A percentile compares a stretch with the other conserved stretches of the same genome.
Evolutionary conservation across 2,888 invertebrate genomes (phyloP).

Genomic region (Cremastinae sp.): DNA sequence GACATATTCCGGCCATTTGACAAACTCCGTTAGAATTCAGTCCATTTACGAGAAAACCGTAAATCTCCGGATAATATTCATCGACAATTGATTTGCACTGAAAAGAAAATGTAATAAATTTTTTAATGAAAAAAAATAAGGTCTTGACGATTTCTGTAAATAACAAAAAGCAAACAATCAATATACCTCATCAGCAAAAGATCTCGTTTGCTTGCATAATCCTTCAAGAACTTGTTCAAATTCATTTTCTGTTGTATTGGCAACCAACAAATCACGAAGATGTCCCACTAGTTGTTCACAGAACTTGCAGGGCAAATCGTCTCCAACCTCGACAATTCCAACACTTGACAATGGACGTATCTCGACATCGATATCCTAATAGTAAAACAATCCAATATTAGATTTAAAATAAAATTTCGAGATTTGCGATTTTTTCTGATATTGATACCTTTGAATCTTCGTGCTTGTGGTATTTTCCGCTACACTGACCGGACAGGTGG

Average conservation of each 20-base stretch:
- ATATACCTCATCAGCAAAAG: constrained; percentile 85
- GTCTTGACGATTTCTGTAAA: neutral
- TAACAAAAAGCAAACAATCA: neutral
- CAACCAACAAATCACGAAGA: constrained; percentile 88
- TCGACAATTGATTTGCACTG: constrained; percentile 88
- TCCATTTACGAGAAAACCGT: constrained; percentile 85
- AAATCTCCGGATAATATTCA: constrained; percentile 89
- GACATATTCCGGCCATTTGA: constrained; percentile 86
- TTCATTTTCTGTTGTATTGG: constrained; percentile 92
- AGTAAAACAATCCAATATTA: constrained; percentile 11
- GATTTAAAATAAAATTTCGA: neutral
- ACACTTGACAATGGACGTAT: constrained; percentile 83
- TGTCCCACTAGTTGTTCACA: constrained; percentile 92
- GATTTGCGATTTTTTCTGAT: neutral
- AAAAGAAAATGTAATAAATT: constrained; percentile 21
- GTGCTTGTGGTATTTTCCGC: constrained; percentile 85
- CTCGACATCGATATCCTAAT: constrained; percentile 80
- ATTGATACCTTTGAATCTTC: constrained; percentile 81
- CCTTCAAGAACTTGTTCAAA: constrained; percentile 89
- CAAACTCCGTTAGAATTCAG: constrained; percentile 88
- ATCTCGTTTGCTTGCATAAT: constrained; percentile 89
- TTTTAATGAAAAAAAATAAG: constrained; percentile 9
- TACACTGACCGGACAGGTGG: constrained; percentile 89
- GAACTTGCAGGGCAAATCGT: constrained; percentile 90
- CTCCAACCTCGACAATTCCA: constrained; percentile 82